Base-by-base conservation (phyloP, 2,888 invertebrate genomes). In the Lochmaea crataegi region DNA sequence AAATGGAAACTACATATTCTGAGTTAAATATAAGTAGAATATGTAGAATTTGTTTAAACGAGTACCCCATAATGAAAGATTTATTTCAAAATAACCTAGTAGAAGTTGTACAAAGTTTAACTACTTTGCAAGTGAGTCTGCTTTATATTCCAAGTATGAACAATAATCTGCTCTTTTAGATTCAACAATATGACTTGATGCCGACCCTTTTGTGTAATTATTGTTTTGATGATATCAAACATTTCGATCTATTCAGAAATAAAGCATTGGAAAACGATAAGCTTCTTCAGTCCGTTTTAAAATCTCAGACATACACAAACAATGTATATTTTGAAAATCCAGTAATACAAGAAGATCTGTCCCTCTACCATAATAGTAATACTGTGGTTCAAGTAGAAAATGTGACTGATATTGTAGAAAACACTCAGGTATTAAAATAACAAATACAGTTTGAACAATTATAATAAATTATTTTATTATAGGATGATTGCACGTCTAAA, bases 1-100 rank as follows among this genome's bases (percentile, higher is more conserved):
- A 38, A 65, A 75, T 75, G 75, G 73, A 73, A 67, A 71, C 38
- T 38, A 41, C 73, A 57, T 69, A 67, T 61, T 12, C 10, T 2
- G 61, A 71, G 51, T 67, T 76, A 53, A 72, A 73, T 18, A 38
- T 72, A 42, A 65, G 63, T 42, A 73, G 58, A 69, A 72, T 73
- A 65, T 78, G 78, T 63, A 66, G 78, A 56, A 69, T 78, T 60
- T 78, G 78, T 60, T 73, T 78, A 65, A 75, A 60, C 48, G 73
- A 77, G 65, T 66, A 71, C 66, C 32, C 70, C 0, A 57, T 67
- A 51, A 73, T 78, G 75, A 68, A 60, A 65, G 69, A 76, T 71
- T 41, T 78, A 57, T 76, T 75, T 74, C 48, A 68, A 56, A 75
- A 76, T 26, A 58, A 64, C 66, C 53, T 76, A 58, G 22, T 65